phyloP scores from a whole-genome alignment of 2,113 vertebrate genomes.

The Zosterops lateralis region DNA sequence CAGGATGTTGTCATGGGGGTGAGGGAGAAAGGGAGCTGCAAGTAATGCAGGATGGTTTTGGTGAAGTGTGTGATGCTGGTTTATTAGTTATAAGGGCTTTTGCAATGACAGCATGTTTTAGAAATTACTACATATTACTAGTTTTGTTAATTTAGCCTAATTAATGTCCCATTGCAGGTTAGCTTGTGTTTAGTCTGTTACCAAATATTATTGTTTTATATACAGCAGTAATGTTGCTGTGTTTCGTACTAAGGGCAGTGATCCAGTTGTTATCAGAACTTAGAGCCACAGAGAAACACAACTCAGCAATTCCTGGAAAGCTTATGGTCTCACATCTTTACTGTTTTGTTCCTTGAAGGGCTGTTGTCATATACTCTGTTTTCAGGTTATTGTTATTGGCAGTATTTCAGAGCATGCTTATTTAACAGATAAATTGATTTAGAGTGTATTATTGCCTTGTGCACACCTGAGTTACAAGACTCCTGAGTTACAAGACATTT shows the following conservation, averaged over 20 bases:
- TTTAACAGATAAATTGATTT: neutral
- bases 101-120: neutral
- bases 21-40: neutral
- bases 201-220: neutral
- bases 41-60: neutral
- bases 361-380: neutral
- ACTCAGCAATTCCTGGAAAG: neutral
- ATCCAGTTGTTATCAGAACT: neutral
- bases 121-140: neutral
- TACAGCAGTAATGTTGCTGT: neutral
- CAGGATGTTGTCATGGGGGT: rapidly evolving
- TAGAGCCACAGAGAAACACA: neutral
- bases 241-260: neutral
- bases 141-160: neutral
- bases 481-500: neutral
- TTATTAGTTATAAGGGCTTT: neutral
- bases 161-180: neutral
- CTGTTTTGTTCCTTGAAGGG: neutral
- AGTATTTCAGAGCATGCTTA: neutral
- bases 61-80: neutral
- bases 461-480: neutral
- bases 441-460: neutral
- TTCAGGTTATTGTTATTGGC: neutral
- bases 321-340: neutral
- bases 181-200: neutral